These are phyloP conservation scores for Sussaba pulchella DNA, from an alignment of 2,888 invertebrate species.

Conservation along the genomic window DNA sequence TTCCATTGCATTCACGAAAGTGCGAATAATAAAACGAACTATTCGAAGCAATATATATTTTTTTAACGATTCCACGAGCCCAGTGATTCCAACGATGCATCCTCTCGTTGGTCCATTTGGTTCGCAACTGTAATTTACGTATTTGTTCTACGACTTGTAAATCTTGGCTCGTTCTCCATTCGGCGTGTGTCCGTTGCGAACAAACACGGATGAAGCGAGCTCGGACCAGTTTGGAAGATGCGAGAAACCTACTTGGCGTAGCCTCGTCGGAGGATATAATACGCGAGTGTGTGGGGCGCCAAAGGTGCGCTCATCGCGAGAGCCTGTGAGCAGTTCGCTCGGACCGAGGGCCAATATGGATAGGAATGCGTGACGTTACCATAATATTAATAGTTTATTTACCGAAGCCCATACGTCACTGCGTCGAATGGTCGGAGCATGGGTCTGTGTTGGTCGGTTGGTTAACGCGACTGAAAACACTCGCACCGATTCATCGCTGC, in stretches of 20 bases:
- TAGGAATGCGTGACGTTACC: constrained; percentile 84
- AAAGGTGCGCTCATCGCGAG: constrained; percentile 70
- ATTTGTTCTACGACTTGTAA: constrained; percentile 84
- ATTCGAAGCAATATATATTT: too few species aligned
- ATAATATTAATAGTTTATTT: constrained; percentile 85
- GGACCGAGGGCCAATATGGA: constrained; percentile 82
- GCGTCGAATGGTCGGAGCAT: constrained; percentile 67
- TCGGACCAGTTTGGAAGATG: constrained; percentile 15
- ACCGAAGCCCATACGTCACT: constrained; percentile 83
- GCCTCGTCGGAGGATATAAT: neutral
- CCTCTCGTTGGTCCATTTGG: constrained; percentile 77
- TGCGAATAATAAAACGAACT: too few species aligned
- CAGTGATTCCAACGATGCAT: neutral
- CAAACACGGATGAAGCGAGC: constrained; percentile 31
- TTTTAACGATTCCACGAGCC: too few species aligned
- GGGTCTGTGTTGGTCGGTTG: constrained; percentile 61
- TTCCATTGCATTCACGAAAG: too few species aligned
- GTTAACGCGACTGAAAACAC: constrained; percentile 56
- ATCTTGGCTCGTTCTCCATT: constrained; percentile 69
- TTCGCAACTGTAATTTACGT: constrained; percentile 82
- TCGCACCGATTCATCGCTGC: constrained; percentile 29
- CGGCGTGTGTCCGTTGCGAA: constrained; percentile 1
- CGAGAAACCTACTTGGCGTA: constrained; percentile 14
- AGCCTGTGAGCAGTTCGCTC: constrained; percentile 64
- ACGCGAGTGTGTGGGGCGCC: constrained; percentile 75